Evolutionary conservation across 1,140 invertebrate species (phyloP).

Genomic region (Aphaenogaster rudis): DNA sequence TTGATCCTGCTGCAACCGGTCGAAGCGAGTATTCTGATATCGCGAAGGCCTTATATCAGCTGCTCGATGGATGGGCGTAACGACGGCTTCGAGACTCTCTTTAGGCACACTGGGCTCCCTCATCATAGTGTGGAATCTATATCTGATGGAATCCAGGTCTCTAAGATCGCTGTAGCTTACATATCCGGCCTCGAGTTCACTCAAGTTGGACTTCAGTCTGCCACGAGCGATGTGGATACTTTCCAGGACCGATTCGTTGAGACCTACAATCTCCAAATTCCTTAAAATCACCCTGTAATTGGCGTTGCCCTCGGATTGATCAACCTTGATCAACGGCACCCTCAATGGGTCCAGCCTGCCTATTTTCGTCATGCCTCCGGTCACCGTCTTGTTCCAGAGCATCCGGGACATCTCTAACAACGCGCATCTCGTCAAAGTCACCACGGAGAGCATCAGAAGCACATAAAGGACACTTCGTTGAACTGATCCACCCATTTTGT

Average conservation of each 20-base stretch:
- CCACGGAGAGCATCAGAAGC: constrained; percentile 29
- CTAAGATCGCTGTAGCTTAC: constrained; percentile 83
- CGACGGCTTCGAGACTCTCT: constrained; percentile 57
- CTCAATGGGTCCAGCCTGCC: constrained; percentile 81
- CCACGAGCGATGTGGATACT: constrained; percentile 82
- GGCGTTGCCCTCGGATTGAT: constrained; percentile 84
- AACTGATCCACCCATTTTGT: background rate
- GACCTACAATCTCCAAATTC: constrained; percentile 82
- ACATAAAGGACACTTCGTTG: background rate
- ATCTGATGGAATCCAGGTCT: constrained; percentile 82
- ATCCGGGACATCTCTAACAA: constrained; percentile 83
- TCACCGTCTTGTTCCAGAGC: constrained; percentile 81
- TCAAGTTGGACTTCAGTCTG: constrained; percentile 81
- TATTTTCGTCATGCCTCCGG: constrained; percentile 79
- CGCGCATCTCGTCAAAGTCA: constrained; percentile 58
- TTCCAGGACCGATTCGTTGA: constrained; percentile 82
- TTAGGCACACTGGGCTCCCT: constrained; percentile 75
- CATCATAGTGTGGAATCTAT: constrained; percentile 83
- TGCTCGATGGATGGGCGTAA: constrained; percentile 24
- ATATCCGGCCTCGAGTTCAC: constrained; percentile 83
- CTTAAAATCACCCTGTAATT: constrained; percentile 82
- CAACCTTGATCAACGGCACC: constrained; percentile 84
- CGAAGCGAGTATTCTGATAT: constrained; percentile 51
- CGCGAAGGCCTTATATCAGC: background rate
- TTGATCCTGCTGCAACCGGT: constrained; percentile 33